A percentile compares a stretch with the other conserved stretches of the same genome.
These are phyloP conservation scores for Corapipo altera DNA, from an alignment of 2,113 vertebrate species.

Conservation along the genomic window DNA sequence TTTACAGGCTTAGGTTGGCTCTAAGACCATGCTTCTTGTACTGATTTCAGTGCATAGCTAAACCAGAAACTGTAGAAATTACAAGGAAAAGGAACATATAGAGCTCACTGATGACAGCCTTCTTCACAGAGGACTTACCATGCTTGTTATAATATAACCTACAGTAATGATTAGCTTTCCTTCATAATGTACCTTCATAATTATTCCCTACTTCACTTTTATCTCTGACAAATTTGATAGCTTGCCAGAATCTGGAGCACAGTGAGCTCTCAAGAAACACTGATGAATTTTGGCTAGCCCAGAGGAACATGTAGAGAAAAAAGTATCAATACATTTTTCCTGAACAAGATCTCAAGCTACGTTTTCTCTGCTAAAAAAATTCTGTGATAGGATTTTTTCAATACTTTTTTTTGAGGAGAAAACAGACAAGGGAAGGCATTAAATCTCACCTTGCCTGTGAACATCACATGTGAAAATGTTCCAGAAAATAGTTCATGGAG, in stretches of 20 bases:
- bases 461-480: background rate
- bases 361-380: background rate
- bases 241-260: background rate
- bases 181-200: background rate
- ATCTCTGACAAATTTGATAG: background rate
- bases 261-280: background rate
- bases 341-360: background rate
- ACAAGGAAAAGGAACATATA: background rate
- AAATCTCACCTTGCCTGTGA: background rate
- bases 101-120: background rate
- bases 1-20: background rate
- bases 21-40: background rate
- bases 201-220: background rate
- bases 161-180: background rate
- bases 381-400: background rate
- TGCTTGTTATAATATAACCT: background rate
- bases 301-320: background rate
- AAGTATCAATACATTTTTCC: background rate
- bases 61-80: background rate
- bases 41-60: background rate
- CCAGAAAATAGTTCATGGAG: background rate
- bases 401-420: background rate
- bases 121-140: background rate
- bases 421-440: background rate
- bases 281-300: background rate